A percentile compares a stretch with the other conserved stretches of the same genome.
Evolutionary conservation across 2,113 vertebrate genomes (phyloP).

Genomic region (Phrynosoma platyrhinos): DNA sequence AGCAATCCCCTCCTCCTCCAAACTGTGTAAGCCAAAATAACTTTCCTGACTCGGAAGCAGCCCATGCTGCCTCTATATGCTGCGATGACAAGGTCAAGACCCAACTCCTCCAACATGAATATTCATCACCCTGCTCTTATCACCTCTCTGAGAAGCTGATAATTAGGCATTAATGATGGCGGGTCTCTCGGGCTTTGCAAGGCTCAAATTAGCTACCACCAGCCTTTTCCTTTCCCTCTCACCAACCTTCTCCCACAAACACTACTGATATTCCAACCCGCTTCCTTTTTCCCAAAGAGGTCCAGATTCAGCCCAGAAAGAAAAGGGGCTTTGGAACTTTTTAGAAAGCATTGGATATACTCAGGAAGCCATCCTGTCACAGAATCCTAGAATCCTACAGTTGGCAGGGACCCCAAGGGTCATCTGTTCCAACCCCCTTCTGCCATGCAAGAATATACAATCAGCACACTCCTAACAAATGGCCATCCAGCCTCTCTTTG

Average conservation of each 20-base stretch:
- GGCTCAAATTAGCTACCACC: slow-evolving; percentile 23
- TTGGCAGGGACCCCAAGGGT: too few species aligned
- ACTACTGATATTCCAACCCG: background rate
- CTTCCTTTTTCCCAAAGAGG: background rate
- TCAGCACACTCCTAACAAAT: too few species aligned
- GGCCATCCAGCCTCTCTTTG: too few species aligned
- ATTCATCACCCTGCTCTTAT: slow-evolving; percentile 37
- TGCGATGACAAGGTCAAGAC: background rate
- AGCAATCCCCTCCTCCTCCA: background rate
- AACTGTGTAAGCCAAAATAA: background rate
- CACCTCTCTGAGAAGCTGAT: slow-evolving; percentile 17
- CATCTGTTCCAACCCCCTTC: too few species aligned
- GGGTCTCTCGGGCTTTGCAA: background rate
- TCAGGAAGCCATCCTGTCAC: too few species aligned
- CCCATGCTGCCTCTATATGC: background rate
- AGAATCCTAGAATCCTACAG: too few species aligned
- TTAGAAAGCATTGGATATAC: too few species aligned
- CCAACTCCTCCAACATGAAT: slow-evolving; percentile 8
- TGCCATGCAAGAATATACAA: too few species aligned
- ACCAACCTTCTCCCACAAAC: too few species aligned
- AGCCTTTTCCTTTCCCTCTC: background rate
- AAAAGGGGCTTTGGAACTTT: background rate
- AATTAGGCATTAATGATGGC: slow-evolving; percentile 47
- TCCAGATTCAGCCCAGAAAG: background rate
- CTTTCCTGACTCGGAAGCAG: background rate